Conservation (phyloP, 2,888 invertebrate species). For the Acrobasis repandana region DNA sequence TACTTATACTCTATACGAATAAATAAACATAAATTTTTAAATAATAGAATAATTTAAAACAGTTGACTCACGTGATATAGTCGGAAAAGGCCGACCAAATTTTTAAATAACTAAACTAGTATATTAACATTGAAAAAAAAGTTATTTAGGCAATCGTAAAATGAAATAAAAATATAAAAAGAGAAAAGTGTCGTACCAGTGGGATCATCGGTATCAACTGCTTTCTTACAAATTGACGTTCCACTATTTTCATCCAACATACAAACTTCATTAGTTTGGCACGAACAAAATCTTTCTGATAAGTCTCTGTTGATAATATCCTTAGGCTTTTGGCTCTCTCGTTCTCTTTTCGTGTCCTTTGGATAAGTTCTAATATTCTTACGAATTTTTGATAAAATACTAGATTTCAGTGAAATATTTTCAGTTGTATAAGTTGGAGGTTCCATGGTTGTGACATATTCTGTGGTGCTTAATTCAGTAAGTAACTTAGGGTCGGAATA, state of each 20-base stretch:
- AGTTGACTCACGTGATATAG: too few species aligned
- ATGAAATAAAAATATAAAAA: too few species aligned
- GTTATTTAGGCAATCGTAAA: too few species aligned
- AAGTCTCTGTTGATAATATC: conserved; percentile 67
- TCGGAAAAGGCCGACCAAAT: too few species aligned
- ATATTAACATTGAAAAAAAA: too few species aligned
- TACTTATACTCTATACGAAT: too few species aligned
- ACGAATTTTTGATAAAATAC: conserved; percentile 65
- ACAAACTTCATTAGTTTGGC: conserved; percentile 83
- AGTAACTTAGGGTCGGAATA: conserved; percentile 45
- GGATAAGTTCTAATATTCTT: conserved; percentile 75
- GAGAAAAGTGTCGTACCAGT: too few species aligned
- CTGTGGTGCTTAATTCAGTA: conserved; percentile 39
- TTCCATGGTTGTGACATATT: conserved; percentile 46
- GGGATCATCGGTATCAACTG: conserved; percentile 81
- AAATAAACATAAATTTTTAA: too few species aligned
- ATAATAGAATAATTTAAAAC: too few species aligned
- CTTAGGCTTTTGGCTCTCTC: conserved; percentile 53
- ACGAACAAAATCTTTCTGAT: conserved; percentile 75
- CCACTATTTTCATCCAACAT: conserved; percentile 84
- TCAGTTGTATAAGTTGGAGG: conserved; percentile 43
- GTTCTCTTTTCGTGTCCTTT: conserved; percentile 50
- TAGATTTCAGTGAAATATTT: conserved; percentile 49
- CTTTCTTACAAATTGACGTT: conserved; percentile 80
- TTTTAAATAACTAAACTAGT: too few species aligned